phyloP scores from a whole-genome alignment of 2,113 vertebrate genomes.

The Hydrochoerus hydrochaeris region DNA sequence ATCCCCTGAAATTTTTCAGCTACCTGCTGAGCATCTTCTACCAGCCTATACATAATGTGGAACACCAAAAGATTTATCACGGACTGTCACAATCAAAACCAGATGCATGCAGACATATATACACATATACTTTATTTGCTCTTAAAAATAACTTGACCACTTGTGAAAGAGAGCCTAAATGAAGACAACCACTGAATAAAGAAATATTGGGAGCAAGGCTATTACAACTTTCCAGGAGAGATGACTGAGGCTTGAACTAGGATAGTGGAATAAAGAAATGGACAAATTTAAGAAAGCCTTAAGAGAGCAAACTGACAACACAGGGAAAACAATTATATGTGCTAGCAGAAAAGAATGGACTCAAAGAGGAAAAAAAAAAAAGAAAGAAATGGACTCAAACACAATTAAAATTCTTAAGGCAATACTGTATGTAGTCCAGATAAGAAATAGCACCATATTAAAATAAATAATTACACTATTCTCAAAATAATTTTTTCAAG shows the following conservation, averaged over 20 bases:
- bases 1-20: neutral
- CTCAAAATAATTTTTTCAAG: conserved; percentile 40
- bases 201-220: neutral
- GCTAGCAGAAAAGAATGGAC: neutral
- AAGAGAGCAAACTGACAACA: neutral
- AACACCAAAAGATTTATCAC: neutral
- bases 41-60: neutral
- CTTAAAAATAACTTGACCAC: neutral
- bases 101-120: neutral
- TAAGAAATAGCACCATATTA: neutral
- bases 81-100: neutral
- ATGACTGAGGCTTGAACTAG: neutral
- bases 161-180: neutral
- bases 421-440: neutral
- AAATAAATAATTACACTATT: neutral
- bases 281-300: neutral
- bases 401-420: neutral
- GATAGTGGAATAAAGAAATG: neutral
- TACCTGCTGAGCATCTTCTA: neutral
- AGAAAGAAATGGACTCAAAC: neutral
- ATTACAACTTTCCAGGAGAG: neutral
- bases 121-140: accelerated
- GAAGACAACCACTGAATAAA: neutral
- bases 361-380: neutral
- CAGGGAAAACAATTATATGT: neutral